Base-by-base conservation (phyloP, 1,140 invertebrate genomes). In the Drosophila saltans region DNA sequence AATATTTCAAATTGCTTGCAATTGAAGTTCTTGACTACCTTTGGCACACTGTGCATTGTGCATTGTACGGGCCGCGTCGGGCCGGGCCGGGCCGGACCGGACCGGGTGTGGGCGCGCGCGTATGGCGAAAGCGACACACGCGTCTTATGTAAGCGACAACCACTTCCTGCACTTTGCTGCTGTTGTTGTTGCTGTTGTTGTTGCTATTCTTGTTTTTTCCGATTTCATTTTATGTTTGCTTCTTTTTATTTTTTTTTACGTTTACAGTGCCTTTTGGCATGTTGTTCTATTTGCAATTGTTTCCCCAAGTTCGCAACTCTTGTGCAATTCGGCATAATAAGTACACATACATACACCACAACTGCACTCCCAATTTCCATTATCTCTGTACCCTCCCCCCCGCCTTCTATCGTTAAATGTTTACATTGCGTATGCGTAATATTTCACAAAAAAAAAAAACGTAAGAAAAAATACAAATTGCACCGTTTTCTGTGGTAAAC, bases 231-330 rank as follows among this genome's bases (percentile, higher is more conserved):
- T 45, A 30, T 61, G 52, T 52, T 30, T 63, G 57, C 36, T 61
- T 57, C 52, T 43, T 76, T 66, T 36, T 41, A 11, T 64, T 69
- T 57, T 69, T 57, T 75, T 72, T 63, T 36, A 36, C 33, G 65
- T 41, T 62, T 40, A 16, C 10, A 45, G n/a, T 7, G 16, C 26
- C 41, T 64, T 77, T 85, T 79, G 70, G 72, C 83, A 86, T 86
- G 82, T 86, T 86, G 82, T 86, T 81, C 82, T 86, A 86, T 88
- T 76, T 76, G 83, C 83, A 88, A 88, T 86, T 86, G 81, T 85
- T 86, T 82, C 86, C 83, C 82, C 83, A 86, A 86, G 82, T 86
- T 86, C 82, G 82, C 75, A 62, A 64, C 72, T 81, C 75, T 88
- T 76, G 80, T 88, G 79, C 80, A 86, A 86, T 86, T 89, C 83